Evolutionary conservation across 2,113 vertebrate species (phyloP), one percentile per base, ranked within the genome.

Genomic region (Rhegmatorhina hoffmannsi): DNA sequence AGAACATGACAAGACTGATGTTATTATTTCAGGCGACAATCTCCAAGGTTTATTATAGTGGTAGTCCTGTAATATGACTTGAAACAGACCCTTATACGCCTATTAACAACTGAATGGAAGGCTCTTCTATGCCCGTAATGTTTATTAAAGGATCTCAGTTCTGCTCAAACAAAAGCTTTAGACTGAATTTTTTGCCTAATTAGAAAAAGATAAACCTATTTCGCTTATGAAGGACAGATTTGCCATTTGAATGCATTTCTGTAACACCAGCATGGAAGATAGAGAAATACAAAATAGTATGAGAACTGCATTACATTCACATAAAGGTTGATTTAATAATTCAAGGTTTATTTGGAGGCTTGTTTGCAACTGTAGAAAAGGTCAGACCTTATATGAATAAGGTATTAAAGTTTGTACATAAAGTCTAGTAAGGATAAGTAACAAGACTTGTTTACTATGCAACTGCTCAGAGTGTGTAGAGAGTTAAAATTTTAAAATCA

Each of bases 301-400:
- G 17, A 83, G 55, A 96, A 78, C 46, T 64, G 63, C 58, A 91
- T 89, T 91, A 72, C 66, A 49, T 79, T 89, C 84, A 95, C 58
- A 92, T 82, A 95, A 95, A 92, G 66, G 31, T 67, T 89, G 90
- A 70, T 95, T 96, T 85, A 97, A 95, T 95, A 96, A 95, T 95
- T 95, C 90, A 95, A 68, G 18, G 50, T 95, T 95, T 95, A 95
- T 85, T 95, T 95, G 82, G 58, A 95, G 59, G 75, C 66, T 94
- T 91, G 55, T 92, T 95, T 94, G 84, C 82, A 92, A 95, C 85
- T 92, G 75, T 91, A 94, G 81, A 70, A 95, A 92, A 92, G 94
- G 94, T 95, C 89, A 89, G 75, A 77, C 78, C 58, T 94, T 91
- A 79, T 76, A 95, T 62, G 82, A 95, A 95, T 92, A 85, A 92